Percentiles rank a stretch among this genome's conserved stretches.
Conservation (phyloP, 2,797 vertebrate genomes). For the Hypotaenidia philippensis region DNA sequence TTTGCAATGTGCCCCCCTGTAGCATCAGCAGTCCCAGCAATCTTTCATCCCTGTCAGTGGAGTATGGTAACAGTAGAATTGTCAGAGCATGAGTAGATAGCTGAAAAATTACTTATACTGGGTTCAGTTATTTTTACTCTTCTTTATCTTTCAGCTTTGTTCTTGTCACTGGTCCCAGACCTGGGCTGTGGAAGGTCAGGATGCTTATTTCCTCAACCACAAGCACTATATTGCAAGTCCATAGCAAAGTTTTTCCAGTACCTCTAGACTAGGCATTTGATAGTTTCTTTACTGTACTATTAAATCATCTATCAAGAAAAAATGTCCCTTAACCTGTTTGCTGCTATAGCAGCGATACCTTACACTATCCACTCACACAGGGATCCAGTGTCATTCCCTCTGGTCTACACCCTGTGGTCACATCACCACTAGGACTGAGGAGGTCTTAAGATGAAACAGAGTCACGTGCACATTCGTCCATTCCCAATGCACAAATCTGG, state of each 20-base stretch:
- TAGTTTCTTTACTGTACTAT: not conserved
- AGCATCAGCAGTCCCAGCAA: not conserved
- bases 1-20: not conserved
- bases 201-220: not conserved
- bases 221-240: not conserved
- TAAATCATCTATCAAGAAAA: not conserved
- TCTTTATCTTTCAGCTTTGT: not conserved
- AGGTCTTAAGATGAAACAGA: not conserved
- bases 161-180: not conserved
- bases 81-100: not conserved
- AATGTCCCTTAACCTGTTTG: not conserved
- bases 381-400: not conserved
- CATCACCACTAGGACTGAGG: not conserved
- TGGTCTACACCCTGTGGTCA: not conserved
- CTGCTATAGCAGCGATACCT: not conserved
- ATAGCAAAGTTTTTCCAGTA: not conserved
- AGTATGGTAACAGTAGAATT: not conserved
- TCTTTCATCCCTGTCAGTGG: not conserved
- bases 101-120: not conserved
- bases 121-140: not conserved
- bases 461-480: fast-evolving
- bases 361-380: not conserved
- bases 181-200: not conserved
- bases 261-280: not conserved
- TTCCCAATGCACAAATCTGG: not conserved